Conservation (phyloP, 2,888 invertebrate genomes). For the Netelia virgata region DNA sequence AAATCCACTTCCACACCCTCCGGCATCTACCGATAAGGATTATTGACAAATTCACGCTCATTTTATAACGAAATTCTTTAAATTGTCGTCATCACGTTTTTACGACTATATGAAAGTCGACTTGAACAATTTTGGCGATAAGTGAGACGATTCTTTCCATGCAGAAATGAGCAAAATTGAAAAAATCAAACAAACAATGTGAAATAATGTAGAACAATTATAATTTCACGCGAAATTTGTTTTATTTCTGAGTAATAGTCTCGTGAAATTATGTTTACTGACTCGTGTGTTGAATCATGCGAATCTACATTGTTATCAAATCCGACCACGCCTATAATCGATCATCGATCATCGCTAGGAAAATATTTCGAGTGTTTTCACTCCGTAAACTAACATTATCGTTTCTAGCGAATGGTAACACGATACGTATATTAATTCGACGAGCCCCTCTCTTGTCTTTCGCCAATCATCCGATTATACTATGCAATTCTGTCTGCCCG, state of each 20-base stretch:
- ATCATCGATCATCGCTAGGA: not conserved
- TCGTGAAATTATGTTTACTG: too few relatives aligned
- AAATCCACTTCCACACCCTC: not conserved
- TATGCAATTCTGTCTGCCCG: constrained; percentile 23
- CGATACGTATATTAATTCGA: constrained; percentile 33
- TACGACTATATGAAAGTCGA: too few relatives aligned
- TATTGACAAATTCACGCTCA: not conserved
- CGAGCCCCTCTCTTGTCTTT: constrained; percentile 10
- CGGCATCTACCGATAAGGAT: not conserved
- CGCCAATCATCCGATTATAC: constrained; percentile 42
- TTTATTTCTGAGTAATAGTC: too few relatives aligned
- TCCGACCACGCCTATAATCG: not conserved
- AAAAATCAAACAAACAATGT: too few relatives aligned
- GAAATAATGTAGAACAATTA: too few relatives aligned
- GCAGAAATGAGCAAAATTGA: too few relatives aligned
- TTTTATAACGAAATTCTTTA: not conserved
- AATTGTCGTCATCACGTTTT: too few relatives aligned
- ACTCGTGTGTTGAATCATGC: not conserved
- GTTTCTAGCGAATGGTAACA: constrained; percentile 7
- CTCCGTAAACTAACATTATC: not conserved
- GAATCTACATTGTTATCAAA: not conserved
- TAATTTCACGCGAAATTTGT: too few relatives aligned
- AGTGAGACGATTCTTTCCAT: too few relatives aligned
- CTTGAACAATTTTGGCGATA: too few relatives aligned
- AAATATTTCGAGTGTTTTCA: not conserved